Evolutionary conservation across 2,888 invertebrate species (phyloP), one percentile per base, ranked within the genome.

Genomic region (Ectemnius lituratus): DNA sequence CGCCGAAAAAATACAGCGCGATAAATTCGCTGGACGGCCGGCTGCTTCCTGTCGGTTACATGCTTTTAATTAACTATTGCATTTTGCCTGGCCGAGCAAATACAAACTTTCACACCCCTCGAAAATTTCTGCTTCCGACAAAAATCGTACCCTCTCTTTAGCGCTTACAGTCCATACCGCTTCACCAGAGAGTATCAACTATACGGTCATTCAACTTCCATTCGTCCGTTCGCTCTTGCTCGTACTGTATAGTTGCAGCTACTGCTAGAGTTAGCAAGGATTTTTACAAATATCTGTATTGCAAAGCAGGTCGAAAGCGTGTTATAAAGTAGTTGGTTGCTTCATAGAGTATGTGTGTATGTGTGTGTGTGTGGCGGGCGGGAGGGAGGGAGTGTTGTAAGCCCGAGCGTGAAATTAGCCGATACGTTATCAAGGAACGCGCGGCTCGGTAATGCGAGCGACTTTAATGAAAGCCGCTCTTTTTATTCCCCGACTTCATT

Each of bases 401-500:
- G 70, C 77, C 64, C 70, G 76, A 78, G 79, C 81, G 80, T 85
- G 83, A 86, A 86, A 87, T 87, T 86, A 83, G 80, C 71, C 80
- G 80, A 79, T 81, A 80, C 70, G 77, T 83, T 82, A 76, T 76
- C 78, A 75, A 72, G 71, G 63, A 60, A 57, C 67, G 63, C 45
- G 20, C 5, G 47, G 66, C 47, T 57, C 58, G 71, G 68, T 76
- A 75, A 76, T 69, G 71, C 70, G 64, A 67, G 75, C 62, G 70
- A 69, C 60, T 76, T 70, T 82, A 79, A 82, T 78, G 78, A 82
- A 76, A 79, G 66, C 71, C 11, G 45, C 46, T 18, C 27, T n/a
- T 76, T 69, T 64, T 63, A 37, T 64, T 46, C 58, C 23, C 14
- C 20, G 4, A n/a, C 66, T 67, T 74, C 75, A 70, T 75, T 76